Evolutionary conservation across 2,113 vertebrate species (phyloP), one percentile per base, ranked within the genome.

Genomic region (Theristicus caerulescens): DNA sequence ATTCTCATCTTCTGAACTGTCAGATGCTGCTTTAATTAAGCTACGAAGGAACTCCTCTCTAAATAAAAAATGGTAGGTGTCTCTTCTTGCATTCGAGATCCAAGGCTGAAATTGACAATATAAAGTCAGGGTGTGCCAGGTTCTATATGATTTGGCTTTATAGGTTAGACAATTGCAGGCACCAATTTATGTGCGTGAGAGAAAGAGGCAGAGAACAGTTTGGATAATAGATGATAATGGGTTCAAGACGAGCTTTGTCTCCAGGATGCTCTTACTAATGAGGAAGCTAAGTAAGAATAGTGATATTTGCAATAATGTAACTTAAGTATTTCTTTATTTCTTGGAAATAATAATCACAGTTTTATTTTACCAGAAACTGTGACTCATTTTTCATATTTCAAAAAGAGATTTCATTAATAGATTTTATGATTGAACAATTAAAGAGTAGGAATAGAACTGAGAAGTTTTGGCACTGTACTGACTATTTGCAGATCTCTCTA

Each of bases 11-110:
- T 91, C 36, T 89, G 65, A 97, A 91, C 61, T 95, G 93, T 93
- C 95, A 97, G 66, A 58, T 12, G 58, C 76, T 71, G 84, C 88
- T 92, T 96, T 95, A 96, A 97, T 97, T 96, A 96, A 92, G 62
- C 62, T 90, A 82, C 62, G 90, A 97, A 94, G 74, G 27, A 79
- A 8, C 24, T 82, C 26, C 38, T 80, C 27, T 90, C 93, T 83
- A 90, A 94, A 94, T 81, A 78, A 91, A 73, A 94, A 85, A 36
- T 70, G 21, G 34, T 81, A 36, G 69, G 59, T 96, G 71, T 57
- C 65, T 96, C 70, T 91, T 89, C 70, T 96, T 3, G 2, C 82
- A 59, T 93, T 94, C 94, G 55, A 95, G 78, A 97, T 96, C 94
- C 85, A 58, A 95, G 78, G 51, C 86, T 59, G 18, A 78, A 80